Evolutionary conservation across 1,140 invertebrate genomes (phyloP).

Genomic region (Bicyclus anynana): DNA sequence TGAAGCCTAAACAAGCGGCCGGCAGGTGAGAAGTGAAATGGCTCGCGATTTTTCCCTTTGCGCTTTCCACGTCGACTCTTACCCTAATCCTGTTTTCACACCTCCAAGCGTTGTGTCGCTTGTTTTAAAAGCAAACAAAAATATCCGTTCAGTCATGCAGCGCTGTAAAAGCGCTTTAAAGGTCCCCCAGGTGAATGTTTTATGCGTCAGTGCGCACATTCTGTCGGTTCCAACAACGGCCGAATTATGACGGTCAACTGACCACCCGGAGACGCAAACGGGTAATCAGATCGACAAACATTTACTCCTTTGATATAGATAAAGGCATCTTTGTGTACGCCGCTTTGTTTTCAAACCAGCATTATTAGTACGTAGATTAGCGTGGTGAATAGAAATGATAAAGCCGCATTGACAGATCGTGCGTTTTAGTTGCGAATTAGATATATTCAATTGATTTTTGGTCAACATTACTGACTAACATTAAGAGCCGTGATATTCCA

Average conservation of each 20-base stretch:
- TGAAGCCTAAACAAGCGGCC: slow-evolving; percentile 22
- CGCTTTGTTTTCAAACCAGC: slow-evolving; percentile 37
- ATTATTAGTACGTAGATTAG: neutral
- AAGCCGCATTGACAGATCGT: no score
- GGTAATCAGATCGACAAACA: slow-evolving; percentile 71
- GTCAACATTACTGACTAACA: no score
- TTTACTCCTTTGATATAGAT: slow-evolving; percentile 54
- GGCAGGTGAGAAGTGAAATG: slow-evolving; percentile 44
- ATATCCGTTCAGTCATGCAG: slow-evolving; percentile 2
- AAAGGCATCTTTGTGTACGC: slow-evolving; percentile 46
- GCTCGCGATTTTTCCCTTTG: slow-evolving; percentile 37
- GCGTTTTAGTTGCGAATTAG: no score
- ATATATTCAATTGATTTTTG: no score
- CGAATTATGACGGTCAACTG: slow-evolving; percentile 74
- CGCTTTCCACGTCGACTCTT: slow-evolving; percentile 26
- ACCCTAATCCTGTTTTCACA: slow-evolving; percentile 14
- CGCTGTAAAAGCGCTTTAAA: slow-evolving; percentile 19
- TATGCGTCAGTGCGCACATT: slow-evolving; percentile 63
- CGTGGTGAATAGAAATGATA: no score
- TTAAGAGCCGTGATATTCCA: no score
- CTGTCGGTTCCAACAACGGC: slow-evolving; percentile 38
- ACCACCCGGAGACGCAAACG: slow-evolving; percentile 47
- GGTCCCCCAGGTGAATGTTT: slow-evolving; percentile 46
- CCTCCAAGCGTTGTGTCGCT: slow-evolving; percentile 3
- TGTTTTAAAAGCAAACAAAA: neutral